Evolutionary conservation across 2,797 vertebrate species (phyloP).

Genomic region (Lepidocolaptes lacrymiger): DNA sequence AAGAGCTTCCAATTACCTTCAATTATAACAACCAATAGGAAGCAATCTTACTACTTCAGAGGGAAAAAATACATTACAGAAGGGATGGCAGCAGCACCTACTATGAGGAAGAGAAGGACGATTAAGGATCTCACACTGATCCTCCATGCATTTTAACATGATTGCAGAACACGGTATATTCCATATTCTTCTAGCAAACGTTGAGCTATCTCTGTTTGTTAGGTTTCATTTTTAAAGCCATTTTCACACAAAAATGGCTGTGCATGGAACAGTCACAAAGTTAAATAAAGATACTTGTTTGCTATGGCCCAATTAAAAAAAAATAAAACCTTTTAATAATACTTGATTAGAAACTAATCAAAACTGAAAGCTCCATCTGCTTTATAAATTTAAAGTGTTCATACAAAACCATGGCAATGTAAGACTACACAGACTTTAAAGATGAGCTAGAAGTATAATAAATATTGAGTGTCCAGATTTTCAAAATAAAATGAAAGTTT

Average conservation of each 20-base stretch:
- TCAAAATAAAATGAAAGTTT: neutral
- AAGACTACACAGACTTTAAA: neutral
- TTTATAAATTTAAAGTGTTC: neutral
- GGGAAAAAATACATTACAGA: slow-evolving; percentile 30
- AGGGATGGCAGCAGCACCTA: neutral
- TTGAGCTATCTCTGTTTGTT: neutral
- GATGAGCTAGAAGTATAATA: neutral
- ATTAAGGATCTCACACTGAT: neutral
- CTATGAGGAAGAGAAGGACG: neutral
- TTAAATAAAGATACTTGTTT: neutral
- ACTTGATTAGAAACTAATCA: neutral
- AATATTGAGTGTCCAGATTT: neutral
- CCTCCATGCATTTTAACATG: neutral
- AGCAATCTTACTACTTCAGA: slow-evolving; percentile 50
- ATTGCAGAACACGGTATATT: neutral
- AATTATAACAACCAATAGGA: slow-evolving; percentile 61
- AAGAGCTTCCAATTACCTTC: slow-evolving; percentile 63
- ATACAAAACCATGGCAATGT: neutral
- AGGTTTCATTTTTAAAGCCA: neutral
- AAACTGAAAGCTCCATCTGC: neutral
- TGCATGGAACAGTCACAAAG: neutral
- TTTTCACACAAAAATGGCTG: neutral
- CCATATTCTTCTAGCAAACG: neutral
- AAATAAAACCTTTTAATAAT: neutral
- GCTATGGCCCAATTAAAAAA: neutral